A percentile compares a stretch with the other conserved stretches of the same genome.
Evolutionary conservation across 2,888 invertebrate genomes (phyloP).

Genomic region (Amblyjoppa proteus): DNA sequence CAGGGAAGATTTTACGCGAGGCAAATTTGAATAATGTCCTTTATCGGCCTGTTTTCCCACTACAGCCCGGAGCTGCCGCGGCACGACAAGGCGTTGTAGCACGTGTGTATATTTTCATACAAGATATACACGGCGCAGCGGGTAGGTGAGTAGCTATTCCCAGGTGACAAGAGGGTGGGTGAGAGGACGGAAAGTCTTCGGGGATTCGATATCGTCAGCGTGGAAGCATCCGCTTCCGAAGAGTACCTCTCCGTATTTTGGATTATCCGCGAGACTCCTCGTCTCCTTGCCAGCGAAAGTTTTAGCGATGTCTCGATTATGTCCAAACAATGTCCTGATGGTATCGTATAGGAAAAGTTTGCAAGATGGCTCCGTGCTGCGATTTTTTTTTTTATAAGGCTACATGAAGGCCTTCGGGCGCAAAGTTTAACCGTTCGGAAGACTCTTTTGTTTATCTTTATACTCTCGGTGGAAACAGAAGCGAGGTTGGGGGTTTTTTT

Average conservation of each 20-base stretch:
- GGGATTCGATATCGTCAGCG: slow-evolving; percentile 79
- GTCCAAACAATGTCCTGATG: slow-evolving; percentile 34
- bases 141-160: slow-evolving; percentile 38
- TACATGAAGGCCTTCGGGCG: slow-evolving; percentile 44
- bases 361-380: slow-evolving; percentile 9
- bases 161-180: slow-evolving; percentile 41
- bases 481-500: neutral
- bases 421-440: slow-evolving; percentile 50
- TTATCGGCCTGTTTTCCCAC: slow-evolving; percentile 78
- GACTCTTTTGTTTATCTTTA: slow-evolving; percentile 59
- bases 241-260: slow-evolving; percentile 65
- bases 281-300: slow-evolving; percentile 50
- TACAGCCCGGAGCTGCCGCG: slow-evolving; percentile 58
- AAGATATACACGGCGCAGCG: slow-evolving; percentile 48
- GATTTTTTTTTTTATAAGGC: slow-evolving; percentile 55
- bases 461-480: slow-evolving; percentile 29
- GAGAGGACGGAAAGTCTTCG: slow-evolving; percentile 65
- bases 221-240: slow-evolving; percentile 66
- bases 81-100: slow-evolving; percentile 71
- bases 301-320: slow-evolving; percentile 61
- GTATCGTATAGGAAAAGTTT: slow-evolving; percentile 43
- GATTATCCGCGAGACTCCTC: slow-evolving; percentile 67
- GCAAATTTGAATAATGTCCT: slow-evolving; percentile 83
- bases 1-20: slow-evolving; percentile 75
- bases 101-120: slow-evolving; percentile 73